phyloP scores from a whole-genome alignment of 92 coral and sea anemone species.

The Blastomussa wellsi region DNA sequence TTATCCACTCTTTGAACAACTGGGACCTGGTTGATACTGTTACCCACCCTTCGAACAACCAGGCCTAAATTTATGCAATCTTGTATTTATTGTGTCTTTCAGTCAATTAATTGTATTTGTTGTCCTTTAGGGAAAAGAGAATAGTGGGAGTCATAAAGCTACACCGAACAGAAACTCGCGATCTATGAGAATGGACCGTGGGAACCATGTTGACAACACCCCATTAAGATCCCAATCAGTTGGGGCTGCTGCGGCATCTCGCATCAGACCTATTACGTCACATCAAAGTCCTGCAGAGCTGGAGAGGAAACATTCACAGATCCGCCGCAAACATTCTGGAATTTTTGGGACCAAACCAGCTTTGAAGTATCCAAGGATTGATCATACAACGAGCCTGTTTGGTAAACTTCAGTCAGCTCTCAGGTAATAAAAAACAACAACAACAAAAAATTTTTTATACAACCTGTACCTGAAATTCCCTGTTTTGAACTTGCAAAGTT shows the following conservation, averaged over 20 bases:
- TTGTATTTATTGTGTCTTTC: too few relatives aligned
- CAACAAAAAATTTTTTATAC: background rate
- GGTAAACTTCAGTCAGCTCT: constrained; percentile 71
- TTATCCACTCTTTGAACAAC: too few relatives aligned
- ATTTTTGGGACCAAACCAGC: constrained; percentile 74
- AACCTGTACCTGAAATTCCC: background rate
- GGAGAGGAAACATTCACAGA: constrained; percentile 83
- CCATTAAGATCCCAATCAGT: constrained; percentile 75
- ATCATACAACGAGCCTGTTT: constrained; percentile 75
- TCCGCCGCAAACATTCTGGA: constrained; percentile 71
- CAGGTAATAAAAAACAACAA: constrained; percentile 40
- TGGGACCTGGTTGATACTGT: too few relatives aligned
- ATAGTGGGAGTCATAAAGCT: constrained; percentile 50
- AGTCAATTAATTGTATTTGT: background rate
- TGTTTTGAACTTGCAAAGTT: background rate
- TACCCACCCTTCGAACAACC: too few relatives aligned
- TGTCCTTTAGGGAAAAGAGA: constrained; percentile 69
- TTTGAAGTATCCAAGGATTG: constrained; percentile 75
- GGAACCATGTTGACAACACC: constrained; percentile 53
- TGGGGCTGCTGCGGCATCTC: constrained; percentile 72
- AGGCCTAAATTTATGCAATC: background rate
- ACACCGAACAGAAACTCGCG: constrained; percentile 56
- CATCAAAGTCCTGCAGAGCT: constrained; percentile 83
- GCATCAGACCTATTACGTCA: constrained; percentile 54
- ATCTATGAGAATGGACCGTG: constrained; percentile 81